Base-by-base conservation (phyloP, 2,888 invertebrate species). In the Pristionchus mayeri region DNA sequence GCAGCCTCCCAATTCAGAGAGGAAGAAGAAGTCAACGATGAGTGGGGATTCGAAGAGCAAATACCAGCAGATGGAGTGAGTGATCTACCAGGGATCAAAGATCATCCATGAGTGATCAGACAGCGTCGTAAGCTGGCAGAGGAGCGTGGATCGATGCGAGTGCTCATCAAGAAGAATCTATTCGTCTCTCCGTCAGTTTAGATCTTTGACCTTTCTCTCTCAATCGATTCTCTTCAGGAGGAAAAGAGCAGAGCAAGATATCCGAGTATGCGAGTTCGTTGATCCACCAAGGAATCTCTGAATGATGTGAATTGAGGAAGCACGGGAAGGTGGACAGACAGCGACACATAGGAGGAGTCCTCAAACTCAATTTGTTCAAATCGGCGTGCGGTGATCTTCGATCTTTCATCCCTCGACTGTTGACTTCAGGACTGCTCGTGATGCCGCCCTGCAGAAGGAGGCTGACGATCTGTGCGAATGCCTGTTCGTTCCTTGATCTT, bases 361-460 rank as follows among this genome's bases (percentile, higher is more conserved):
- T 71, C 44, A 71, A 71, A 40, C 71, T 71, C 30, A 71, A 71
- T 71, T 40, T 71, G n/a, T 71, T 71, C 71, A 71, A 71, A 71
- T 71, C 71, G 13, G 71, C 71, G 71, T 71, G 7, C n/a, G 3
- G 37, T 71, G 40, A 44, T 44, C 71, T 37, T 71, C 24, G 40
- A 37, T 63, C 63, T 37, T 71, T 71, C n/a, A 18, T 24, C 4
- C 3, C 54, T n/a, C 7, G 1, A 11, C 2, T 44, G n/a, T 44
- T n/a, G 44, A 71, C 40, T 71, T 24, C 71, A 71, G 71, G 30
- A 71, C 40, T 13, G 71, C 71, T 71, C 71, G 71, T 71, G 71
- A 71, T 3, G 71, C 71, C 11, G 24, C 40, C 0, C 71, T 71
- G 3, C 40, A 71, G 40, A 71, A 71, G 71, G 71, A 71, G 40